These are phyloP conservation scores for Crax fasciolata DNA, from an alignment of 2,797 vertebrate species.

Conservation along the genomic window DNA sequence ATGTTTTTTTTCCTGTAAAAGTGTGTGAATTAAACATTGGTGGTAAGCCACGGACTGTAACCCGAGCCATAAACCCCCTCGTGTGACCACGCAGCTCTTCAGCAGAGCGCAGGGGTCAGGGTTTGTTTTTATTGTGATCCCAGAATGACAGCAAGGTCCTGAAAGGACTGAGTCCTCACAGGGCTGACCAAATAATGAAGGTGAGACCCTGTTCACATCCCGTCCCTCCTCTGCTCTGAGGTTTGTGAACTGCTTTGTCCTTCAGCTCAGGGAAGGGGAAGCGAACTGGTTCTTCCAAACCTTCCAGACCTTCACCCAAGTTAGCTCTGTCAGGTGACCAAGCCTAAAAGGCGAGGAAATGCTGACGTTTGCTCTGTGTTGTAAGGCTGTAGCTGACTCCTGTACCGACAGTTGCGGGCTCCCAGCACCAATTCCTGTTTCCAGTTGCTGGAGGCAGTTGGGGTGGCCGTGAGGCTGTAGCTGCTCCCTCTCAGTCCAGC, in stretches of 20 bases:
- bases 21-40: background rate
- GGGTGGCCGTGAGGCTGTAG: background rate
- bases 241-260: background rate
- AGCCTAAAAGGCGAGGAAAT: background rate
- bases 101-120: background rate
- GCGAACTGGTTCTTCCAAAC: background rate
- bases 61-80: background rate
- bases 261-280: background rate
- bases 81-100: background rate
- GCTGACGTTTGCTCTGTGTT: background rate
- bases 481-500: background rate
- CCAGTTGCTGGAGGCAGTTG: background rate
- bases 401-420: background rate
- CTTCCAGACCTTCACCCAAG: background rate
- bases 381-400: background rate
- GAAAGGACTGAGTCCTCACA: background rate
- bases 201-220: background rate
- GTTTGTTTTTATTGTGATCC: background rate
- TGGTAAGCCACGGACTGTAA: background rate
- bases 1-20: background rate
- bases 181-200: background rate
- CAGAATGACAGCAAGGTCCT: background rate
- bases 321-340: background rate
- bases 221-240: background rate
- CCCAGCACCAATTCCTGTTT: background rate